Percentiles rank a stretch among this genome's conserved stretches.
These are phyloP conservation scores for Pachymerium ferrugineum DNA, from an alignment of 2,888 invertebrate genomes.

Conservation along the genomic window DNA sequence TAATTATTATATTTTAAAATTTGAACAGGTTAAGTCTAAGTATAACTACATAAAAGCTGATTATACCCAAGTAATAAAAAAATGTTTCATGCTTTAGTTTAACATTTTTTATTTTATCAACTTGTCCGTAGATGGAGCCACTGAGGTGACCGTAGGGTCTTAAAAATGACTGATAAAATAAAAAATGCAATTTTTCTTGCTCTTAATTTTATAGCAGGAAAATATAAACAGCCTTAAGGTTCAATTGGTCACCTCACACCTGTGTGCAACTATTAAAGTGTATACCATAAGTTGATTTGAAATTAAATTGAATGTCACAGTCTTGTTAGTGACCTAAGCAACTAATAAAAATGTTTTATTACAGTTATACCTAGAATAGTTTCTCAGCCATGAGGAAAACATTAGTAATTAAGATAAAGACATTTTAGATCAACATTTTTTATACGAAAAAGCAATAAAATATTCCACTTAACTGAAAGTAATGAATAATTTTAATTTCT, in stretches of 20 bases:
- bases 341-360: constrained; percentile 1
- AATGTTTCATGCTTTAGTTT: no score
- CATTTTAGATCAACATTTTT: constrained; percentile 7
- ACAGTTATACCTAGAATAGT: background rate
- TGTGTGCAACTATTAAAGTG: background rate
- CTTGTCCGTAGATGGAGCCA: background rate
- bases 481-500: background rate
- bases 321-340: background rate
- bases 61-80: no score
- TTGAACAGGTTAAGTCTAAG: no score
- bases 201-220: background rate
- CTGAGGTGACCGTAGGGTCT: background rate
- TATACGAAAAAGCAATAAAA: background rate
- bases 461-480: background rate
- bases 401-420: background rate
- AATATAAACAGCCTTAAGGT: constrained; percentile 10
- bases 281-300: background rate
- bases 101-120: background rate
- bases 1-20: no score
- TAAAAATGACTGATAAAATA: no score
- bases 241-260: constrained; percentile 2
- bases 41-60: no score
- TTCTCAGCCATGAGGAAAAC: constrained; percentile 14
- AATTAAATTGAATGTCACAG: background rate
- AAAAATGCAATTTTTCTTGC: background rate